phyloP scores from a whole-genome alignment of 2,113 vertebrate species.

The Microcebus murinus region DNA sequence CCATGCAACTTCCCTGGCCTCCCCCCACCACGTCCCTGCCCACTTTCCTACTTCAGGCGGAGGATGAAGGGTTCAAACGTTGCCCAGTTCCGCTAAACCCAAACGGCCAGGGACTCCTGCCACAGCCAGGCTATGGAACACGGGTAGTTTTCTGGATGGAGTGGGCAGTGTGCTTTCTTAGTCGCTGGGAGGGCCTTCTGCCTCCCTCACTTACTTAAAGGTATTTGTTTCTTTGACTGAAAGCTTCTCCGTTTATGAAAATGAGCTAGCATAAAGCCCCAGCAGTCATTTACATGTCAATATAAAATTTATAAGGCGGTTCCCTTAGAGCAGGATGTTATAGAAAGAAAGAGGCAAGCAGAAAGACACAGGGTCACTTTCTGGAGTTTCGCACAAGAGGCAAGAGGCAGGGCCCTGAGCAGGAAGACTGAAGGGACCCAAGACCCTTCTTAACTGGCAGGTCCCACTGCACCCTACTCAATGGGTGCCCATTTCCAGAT shows the following conservation, averaged over 20 bases:
- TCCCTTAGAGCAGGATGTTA: slow-evolving; percentile 13
- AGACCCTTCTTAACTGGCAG: not conserved
- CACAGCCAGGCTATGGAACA: not conserved
- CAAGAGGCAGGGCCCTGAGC: not conserved
- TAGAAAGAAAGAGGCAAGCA: not conserved
- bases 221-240: not conserved
- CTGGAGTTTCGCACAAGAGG: not conserved
- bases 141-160: not conserved
- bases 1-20: not conserved
- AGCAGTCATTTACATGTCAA: not conserved
- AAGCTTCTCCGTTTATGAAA: slow-evolving; percentile 2
- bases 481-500: not conserved
- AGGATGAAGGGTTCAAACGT: not conserved
- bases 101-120: not conserved
- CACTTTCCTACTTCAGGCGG: not conserved
- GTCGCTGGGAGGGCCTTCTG: not conserved
- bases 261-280: not conserved
- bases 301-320: not conserved
- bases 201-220: not conserved
- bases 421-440: not conserved
- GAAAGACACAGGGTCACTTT: not conserved
- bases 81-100: not conserved
- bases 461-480: not conserved
- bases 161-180: not conserved
- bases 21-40: not conserved